These are phyloP conservation scores for Lepus oiostolus DNA, from an alignment of 2,797 vertebrate genomes.

Conservation along the genomic window DNA sequence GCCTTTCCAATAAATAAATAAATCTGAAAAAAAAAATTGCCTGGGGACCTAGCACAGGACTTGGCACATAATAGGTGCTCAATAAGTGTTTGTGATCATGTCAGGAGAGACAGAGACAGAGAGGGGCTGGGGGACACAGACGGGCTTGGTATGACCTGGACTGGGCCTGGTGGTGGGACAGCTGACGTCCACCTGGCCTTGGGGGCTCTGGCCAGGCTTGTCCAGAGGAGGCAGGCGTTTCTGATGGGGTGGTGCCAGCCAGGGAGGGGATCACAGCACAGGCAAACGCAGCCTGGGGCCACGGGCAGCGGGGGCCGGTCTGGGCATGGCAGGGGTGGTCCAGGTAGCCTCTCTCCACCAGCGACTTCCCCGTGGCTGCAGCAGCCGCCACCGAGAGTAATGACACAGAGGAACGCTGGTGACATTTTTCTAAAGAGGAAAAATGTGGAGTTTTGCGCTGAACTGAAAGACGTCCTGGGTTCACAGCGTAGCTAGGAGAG, in stretches of 20 bases:
- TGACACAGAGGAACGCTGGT: slow-evolving; percentile 87
- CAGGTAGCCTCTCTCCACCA: slow-evolving; percentile 78
- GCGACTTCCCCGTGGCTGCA: slow-evolving; percentile 83
- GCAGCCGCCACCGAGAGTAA: slow-evolving; percentile 85
- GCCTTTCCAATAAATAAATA: too few species aligned
- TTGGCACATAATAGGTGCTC: background rate
- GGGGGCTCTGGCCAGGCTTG: accelerated
- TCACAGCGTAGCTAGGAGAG: slow-evolving; percentile 87
- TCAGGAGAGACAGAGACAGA: background rate
- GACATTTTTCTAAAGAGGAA: slow-evolving; percentile 91
- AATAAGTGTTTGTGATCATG: background rate
- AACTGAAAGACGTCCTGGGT: slow-evolving; percentile 89
- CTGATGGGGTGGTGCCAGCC: slow-evolving; percentile 78
- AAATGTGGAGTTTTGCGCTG: slow-evolving; percentile 90
- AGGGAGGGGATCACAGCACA: slow-evolving; percentile 86
- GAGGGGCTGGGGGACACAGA: background rate
- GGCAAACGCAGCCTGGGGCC: slow-evolving; percentile 91
- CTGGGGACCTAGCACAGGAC: background rate
- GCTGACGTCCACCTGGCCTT: accelerated
- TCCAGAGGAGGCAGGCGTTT: background rate
- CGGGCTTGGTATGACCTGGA: background rate
- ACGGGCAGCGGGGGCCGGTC: slow-evolving; percentile 88
- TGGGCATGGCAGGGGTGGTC: slow-evolving; percentile 86
- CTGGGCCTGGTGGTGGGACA: background rate
- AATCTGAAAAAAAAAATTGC: too few species aligned